A percentile compares a stretch with the other conserved stretches of the same genome.
Conservation (phyloP, 2,888 invertebrate species). For the Teleiodes luculella region DNA sequence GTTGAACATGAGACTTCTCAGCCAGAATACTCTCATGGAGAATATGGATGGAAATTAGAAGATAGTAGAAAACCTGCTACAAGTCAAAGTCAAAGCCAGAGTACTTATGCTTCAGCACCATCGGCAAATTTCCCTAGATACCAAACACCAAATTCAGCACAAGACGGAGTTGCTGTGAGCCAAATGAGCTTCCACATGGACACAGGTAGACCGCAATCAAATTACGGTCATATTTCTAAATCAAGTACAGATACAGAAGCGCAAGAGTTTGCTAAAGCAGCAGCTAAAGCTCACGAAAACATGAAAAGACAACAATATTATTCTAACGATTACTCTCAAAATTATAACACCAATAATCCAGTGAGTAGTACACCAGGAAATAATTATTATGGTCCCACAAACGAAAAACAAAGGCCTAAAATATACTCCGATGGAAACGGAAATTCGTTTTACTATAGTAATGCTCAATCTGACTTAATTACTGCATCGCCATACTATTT, state of each 20-base stretch:
- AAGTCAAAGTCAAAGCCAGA: constrained; percentile 24
- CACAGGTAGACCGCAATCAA: constrained; percentile 46
- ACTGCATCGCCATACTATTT: constrained; percentile 58
- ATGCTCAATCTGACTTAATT: constrained; percentile 51
- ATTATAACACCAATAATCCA: constrained; percentile 29
- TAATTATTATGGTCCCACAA: constrained; percentile 37
- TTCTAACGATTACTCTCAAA: constrained; percentile 37
- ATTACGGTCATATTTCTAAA: constrained; percentile 55
- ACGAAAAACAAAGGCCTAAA: constrained; percentile 50
- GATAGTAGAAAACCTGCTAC: constrained; percentile 60
- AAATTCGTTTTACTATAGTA: constrained; percentile 37
- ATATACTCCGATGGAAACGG: constrained; percentile 38
- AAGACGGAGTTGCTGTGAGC: constrained; percentile 52
- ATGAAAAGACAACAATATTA: constrained; percentile 50
- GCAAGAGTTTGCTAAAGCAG: constrained; percentile 68
- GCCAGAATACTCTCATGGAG: constrained; percentile 63
- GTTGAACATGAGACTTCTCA: constrained; percentile 53
- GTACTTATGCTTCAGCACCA: constrained; percentile 37
- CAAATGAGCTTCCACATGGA: constrained; percentile 68
- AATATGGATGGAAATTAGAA: constrained; percentile 70
- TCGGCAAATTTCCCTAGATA: constrained; percentile 47
- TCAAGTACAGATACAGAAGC: constrained; percentile 54
- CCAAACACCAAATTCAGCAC: constrained; percentile 41
- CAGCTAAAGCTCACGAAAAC: constrained; percentile 65
- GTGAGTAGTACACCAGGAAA: constrained; percentile 28